Evolutionary conservation across 2,797 vertebrate species (phyloP).

Genomic region (Epinephelus coioides): DNA sequence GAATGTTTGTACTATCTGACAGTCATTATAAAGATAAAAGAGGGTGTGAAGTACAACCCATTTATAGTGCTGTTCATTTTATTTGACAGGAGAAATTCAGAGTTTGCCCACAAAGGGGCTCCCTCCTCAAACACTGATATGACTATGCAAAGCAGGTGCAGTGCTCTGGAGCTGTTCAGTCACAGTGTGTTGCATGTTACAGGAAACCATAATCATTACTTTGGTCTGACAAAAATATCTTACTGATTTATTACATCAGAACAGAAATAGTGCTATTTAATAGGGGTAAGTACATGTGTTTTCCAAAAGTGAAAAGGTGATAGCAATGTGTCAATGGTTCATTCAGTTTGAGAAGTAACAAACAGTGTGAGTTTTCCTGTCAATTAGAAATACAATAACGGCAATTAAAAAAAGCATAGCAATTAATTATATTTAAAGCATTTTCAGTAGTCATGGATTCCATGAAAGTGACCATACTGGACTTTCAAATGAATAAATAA

Average conservation of each 20-base stretch:
- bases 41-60: neutral
- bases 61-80: neutral
- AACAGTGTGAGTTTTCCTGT: neutral
- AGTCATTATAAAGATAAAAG: neutral
- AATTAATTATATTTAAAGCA: neutral
- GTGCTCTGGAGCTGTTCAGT: neutral
- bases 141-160: constrained; percentile 37
- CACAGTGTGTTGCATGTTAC: neutral
- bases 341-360: neutral
- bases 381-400: neutral
- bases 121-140: constrained; percentile 75
- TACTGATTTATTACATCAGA: neutral
- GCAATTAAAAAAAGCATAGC: neutral
- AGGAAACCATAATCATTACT: neutral
- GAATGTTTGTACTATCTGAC: neutral
- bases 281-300: neutral
- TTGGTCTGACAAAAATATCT: neutral
- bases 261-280: neutral
- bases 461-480: neutral
- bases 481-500: neutral
- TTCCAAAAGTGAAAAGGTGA: neutral
- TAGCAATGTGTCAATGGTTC: neutral
- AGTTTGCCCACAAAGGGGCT: constrained; percentile 81
- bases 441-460: neutral
- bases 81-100: constrained; percentile 49